Evolutionary conservation across 2,888 invertebrate genomes (phyloP), one percentile per base, ranked within the genome.

Genomic region (Drosophila fulvimacula): DNA sequence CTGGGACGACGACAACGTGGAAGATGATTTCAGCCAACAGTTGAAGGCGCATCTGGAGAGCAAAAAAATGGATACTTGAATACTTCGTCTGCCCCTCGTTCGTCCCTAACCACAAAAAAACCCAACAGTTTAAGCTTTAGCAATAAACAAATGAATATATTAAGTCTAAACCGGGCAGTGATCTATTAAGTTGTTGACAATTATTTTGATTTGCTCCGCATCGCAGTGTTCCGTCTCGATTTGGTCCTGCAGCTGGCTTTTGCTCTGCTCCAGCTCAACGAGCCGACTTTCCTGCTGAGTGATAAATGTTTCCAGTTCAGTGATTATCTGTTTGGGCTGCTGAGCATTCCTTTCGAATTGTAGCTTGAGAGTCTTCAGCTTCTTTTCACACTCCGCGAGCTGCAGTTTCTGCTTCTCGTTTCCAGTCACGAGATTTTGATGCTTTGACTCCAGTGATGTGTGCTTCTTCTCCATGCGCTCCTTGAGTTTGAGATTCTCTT

Each of bases 1-100:
- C 91, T 99, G 99, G 99, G 99, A 99, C 92, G 99, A 99, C 93
- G 99, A 99, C 91, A 97, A 99, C 88, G 96, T 98, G 15, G 99
- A 99, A 93, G 99, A 99, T 92, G 99, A 99, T 93, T 99, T 99
- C 91, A 98, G 97, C 91, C 96, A 97, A 91, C 99, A 99, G 91
- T 93, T 99, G 67, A 96, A 97, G 96, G 89, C 91, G 0, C 92
- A 93, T 76, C 76, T 93, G 57, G 92, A 92, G 67, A 91, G 91
- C 66, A 92, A 92, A 78, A 90, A 90, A 49, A 92, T 92, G 92
- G 92, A 92, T 76, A 89, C 90, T 53, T 92, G 83, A 81, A 48
- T 19, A 10, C 2, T 13, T 17, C 32, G 7, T 64, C 44, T 21
- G 21, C 36, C 48, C 59, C 6, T 15, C 55, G 67, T 68, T 77